Percentiles rank a stretch among this genome's conserved stretches.
phyloP scores from a whole-genome alignment of 1,140 invertebrate species.

The Drosophila ohnishii region DNA sequence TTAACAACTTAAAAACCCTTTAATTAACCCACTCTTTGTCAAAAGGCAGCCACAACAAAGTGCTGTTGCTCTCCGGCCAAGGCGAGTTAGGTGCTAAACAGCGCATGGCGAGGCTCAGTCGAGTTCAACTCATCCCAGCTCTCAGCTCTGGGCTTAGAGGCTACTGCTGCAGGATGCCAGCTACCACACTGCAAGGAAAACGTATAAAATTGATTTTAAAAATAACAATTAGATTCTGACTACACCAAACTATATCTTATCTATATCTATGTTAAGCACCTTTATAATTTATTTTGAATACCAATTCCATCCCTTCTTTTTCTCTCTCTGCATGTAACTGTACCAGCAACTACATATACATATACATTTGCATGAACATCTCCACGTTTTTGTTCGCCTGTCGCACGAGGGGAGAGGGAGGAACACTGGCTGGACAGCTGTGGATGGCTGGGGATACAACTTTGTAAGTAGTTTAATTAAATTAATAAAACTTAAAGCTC shows the following conservation, averaged over 20 bases:
- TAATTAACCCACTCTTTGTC: slow-evolving; percentile 14
- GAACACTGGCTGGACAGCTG: slow-evolving; percentile 49
- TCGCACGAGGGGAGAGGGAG: slow-evolving; percentile 23
- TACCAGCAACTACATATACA: slow-evolving; percentile 3
- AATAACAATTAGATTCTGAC: no score
- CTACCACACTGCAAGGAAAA: not conserved
- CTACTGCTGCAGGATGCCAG: slow-evolving; percentile 14
- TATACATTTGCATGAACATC: slow-evolving; percentile 20
- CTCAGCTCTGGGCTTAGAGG: slow-evolving; percentile 17
- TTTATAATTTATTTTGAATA: not conserved
- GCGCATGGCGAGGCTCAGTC: slow-evolving; percentile 65
- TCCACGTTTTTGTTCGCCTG: slow-evolving; percentile 43
- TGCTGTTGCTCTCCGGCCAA: slow-evolving; percentile 60
- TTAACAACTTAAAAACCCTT: slow-evolving; percentile 15
- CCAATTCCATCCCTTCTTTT: not conserved
- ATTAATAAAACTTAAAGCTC: slow-evolving; percentile 80
- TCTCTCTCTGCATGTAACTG: slow-evolving; percentile 4
- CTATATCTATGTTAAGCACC: not conserved
- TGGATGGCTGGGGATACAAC: slow-evolving; percentile 72
- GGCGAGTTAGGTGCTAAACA: slow-evolving; percentile 78
- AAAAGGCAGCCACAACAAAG: slow-evolving; percentile 40
- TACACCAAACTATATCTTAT: not conserved
- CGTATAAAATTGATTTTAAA: not conserved
- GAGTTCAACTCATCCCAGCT: slow-evolving; percentile 21
- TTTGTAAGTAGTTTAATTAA: slow-evolving; percentile 82